Base-by-base conservation (phyloP, 53 echinoderm and acorn worm species). In the Stichopus horrens region DNA sequence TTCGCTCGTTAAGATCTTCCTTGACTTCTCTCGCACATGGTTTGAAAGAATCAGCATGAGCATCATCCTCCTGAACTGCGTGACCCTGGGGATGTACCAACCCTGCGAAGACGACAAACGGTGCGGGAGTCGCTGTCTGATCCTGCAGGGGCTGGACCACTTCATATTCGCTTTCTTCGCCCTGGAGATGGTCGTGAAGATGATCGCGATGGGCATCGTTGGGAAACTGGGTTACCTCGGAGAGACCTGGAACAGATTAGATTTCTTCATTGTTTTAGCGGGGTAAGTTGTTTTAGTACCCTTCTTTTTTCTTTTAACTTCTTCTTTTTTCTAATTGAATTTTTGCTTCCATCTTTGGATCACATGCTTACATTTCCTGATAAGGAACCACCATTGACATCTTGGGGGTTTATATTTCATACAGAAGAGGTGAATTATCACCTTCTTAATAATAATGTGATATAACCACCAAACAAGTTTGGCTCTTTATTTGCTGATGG, bases 81-180 rank as follows among this genome's bases (percentile, higher is more conserved):
- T 99, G 75, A 99, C 99, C 7, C 90, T 99, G 65, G 99, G 99
- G 1, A 99, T 99, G 99, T 99, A 99, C 86, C 94, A 93, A 19
- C 99, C 99, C 8, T 99, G 99, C 83, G 91, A 95, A 74, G 95
- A 95, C 89, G 89, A 87, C 58, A 89, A 91, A 23, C 96, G 99
- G 86, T 89, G 90, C 89, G 88, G 89, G 5, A 77, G 83, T 6
- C 96, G 96, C 54, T 99, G 99, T 83, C 91, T 95, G 74, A 91
- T 96, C 65, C 91, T 99, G 19, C 92, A 93, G 55, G 99, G 99
- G 5, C 94, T 96, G 68, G 99, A 99, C 73, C 99, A 99, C 86
- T 99, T 99, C 91, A 99, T 99, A 89, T 98, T 98, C 21, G 99
- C 96, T 9, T 99, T 99, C 90, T 99, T 99, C 79, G 96, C 99